A percentile compares a stretch with the other conserved stretches of the same genome.
Conservation (phyloP, 2,113 vertebrate species). For the Catharus fuscescens region DNA sequence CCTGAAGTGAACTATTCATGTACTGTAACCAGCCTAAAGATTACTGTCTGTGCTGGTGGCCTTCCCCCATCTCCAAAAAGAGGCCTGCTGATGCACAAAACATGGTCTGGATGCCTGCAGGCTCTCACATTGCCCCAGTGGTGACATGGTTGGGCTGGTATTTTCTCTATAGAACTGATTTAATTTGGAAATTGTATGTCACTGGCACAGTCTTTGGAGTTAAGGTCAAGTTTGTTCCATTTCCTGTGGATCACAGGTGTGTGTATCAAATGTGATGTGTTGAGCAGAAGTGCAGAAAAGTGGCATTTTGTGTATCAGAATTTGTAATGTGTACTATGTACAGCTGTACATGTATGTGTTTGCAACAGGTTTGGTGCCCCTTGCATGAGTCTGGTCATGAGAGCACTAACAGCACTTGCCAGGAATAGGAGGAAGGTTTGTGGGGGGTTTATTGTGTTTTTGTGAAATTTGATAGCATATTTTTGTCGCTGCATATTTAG, state of each 20-base stretch:
- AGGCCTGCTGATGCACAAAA: background rate
- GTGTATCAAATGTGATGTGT: accelerated
- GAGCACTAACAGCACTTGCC: background rate
- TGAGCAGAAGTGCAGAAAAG: background rate
- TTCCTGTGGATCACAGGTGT: background rate
- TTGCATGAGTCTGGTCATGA: background rate
- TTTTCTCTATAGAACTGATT: background rate
- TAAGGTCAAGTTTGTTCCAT: background rate
- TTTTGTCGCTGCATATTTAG: background rate
- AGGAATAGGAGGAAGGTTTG: background rate
- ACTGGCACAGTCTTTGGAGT: background rate
- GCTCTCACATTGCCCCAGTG: accelerated
- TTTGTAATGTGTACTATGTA: background rate
- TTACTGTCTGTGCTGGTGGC: background rate
- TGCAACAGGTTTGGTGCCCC: background rate
- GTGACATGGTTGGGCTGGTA: background rate
- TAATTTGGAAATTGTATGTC: background rate
- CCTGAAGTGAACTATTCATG: conserved; percentile 18
- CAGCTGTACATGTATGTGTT: accelerated
- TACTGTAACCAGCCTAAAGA: background rate
- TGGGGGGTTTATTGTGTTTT: background rate
- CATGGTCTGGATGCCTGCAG: background rate
- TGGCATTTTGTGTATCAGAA: background rate
- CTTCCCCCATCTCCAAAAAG: background rate
- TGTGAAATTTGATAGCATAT: background rate